Base-by-base conservation (phyloP, 2,888 invertebrate genomes). In the Dasypogon diadema region DNA sequence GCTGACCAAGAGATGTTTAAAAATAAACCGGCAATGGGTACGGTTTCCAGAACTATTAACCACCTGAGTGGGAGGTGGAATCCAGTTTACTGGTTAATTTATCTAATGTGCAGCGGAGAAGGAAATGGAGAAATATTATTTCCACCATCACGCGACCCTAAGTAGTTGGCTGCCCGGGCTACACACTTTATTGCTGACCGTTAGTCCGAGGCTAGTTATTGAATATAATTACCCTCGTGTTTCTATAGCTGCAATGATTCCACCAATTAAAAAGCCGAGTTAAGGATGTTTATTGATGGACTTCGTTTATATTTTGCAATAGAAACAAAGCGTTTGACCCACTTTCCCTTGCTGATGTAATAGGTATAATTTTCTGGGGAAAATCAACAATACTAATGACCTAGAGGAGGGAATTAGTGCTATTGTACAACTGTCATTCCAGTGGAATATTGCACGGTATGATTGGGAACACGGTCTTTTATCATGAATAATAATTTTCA, bases 61-160 rank as follows among this genome's bases (percentile, higher is more conserved):
- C 60, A 37, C 60, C 37, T 18, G 60, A 60, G 60, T 60, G 60
- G 60, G 60, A 37, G 60, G 60, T 60, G 21, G 37, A 37, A 60
- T 60, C 60, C 37, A 18, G 60, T 60, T 60, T 60, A 26, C 42
- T 12, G 34, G 60, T 37, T 60, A 60, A 60, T 60, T 60, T 60
- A 60, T 60, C 60, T 60, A 60, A 60, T 60, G 60, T 60, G 37
- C 18, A 12, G 34, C 34, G 16, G 18, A 18, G 18, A 37, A 37
- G 37, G 60, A 37, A 60, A 37, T 34, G 16, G 58, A 18, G n/a
- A 60, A 58, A 37, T 60, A 60, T 60, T 60, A 60, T 37, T 60
- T 60, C 37, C 34, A 26, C 10, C 34, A 60, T 60, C 60, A 60
- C 60, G 60, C 60, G 60, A 60, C 60, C 37, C 10, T 37, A 60